Conservation (phyloP, 2,888 invertebrate genomes). For the Uropetala carovei region DNA sequence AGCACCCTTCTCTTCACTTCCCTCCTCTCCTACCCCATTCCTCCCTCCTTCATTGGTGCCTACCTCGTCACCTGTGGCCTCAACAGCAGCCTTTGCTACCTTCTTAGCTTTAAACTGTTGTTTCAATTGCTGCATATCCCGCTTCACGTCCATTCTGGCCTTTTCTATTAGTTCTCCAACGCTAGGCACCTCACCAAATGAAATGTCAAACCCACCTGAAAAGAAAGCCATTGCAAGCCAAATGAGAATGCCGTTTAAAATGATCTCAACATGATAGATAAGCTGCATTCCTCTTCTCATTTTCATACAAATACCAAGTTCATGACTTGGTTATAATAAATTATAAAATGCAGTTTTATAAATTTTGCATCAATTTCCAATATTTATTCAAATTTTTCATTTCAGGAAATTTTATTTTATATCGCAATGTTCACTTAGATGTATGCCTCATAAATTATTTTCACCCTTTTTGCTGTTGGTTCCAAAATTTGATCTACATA, state of each 20-base stretch:
- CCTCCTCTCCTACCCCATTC: slow-evolving; percentile 74
- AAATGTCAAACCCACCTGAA: slow-evolving; percentile 69
- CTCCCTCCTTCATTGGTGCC: slow-evolving; percentile 75
- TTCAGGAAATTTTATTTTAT: too few species aligned
- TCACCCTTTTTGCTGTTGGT: too few species aligned
- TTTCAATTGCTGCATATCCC: slow-evolving; percentile 79
- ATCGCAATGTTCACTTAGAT: too few species aligned
- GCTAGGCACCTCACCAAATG: slow-evolving; percentile 75
- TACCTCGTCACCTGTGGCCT: slow-evolving; percentile 68
- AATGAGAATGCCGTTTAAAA: too few species aligned
- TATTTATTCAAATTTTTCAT: too few species aligned
- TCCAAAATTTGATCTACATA: slow-evolving; percentile 10
- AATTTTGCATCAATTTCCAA: too few species aligned
- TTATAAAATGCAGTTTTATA: too few species aligned
- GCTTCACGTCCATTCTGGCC: slow-evolving; percentile 88
- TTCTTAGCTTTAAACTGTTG: slow-evolving; percentile 73
- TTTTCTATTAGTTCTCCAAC: slow-evolving; percentile 80
- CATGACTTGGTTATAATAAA: too few species aligned
- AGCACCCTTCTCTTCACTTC: slow-evolving; percentile 71
- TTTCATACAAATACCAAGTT: too few species aligned
- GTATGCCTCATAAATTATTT: too few species aligned
- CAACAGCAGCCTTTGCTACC: slow-evolving; percentile 76
- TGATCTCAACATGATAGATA: too few species aligned
- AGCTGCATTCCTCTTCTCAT: too few species aligned
- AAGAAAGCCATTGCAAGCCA: background rate